phyloP scores from a whole-genome alignment of 2,888 invertebrate species.

The Chrysolina americana region DNA sequence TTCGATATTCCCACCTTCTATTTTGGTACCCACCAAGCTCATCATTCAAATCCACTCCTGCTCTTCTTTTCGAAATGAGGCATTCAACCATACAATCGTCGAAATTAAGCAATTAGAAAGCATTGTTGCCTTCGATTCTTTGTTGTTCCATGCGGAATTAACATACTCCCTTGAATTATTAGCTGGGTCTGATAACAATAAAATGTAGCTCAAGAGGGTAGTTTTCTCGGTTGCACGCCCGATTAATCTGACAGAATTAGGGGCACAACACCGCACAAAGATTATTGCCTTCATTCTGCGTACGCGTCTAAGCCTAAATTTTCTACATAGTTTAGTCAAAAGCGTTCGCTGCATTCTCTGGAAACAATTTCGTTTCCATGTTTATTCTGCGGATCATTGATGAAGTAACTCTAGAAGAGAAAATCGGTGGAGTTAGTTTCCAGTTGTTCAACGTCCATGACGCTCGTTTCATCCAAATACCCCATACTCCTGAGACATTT shows the following conservation, averaged over 20 bases:
- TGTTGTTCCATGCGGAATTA: conserved; percentile 15
- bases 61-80: not conserved
- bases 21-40: not conserved
- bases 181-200: conserved; percentile 5
- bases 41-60: not conserved
- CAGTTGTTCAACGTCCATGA: not conserved
- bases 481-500: no score
- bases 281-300: conserved; percentile 52
- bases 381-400: conserved; percentile 9
- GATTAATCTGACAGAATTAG: conserved; percentile 56
- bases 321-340: conserved; percentile 42
- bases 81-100: not conserved
- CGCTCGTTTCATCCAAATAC: not conserved
- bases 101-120: conserved; percentile 23
- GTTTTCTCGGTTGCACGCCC: conserved; percentile 48
- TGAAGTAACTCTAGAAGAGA: not conserved
- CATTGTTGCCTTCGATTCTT: conserved; percentile 20
- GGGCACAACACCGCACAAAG: conserved; percentile 54
- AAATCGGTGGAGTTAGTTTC: not conserved
- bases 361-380: conserved; percentile 12
- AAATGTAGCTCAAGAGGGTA: conserved; percentile 28
- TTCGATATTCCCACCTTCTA: no score
- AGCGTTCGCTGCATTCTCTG: conserved; percentile 31
- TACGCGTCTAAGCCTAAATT: conserved; percentile 36
- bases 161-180: conserved; percentile 21